Conservation (phyloP, 2,797 vertebrate species). For the Synaphobranchus kaupii region DNA sequence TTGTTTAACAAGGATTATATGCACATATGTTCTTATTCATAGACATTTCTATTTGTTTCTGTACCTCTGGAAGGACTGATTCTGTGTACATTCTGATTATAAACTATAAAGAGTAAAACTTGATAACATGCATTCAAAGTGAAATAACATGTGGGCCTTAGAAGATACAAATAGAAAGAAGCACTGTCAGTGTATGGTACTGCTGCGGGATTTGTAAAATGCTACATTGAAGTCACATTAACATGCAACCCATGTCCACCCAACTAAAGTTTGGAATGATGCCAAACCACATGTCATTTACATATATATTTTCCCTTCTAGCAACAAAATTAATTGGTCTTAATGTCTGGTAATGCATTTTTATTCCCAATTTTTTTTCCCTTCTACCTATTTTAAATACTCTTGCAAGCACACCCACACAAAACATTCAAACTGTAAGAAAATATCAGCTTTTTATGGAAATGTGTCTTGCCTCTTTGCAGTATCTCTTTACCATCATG, state of each 20-base stretch:
- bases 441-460: constrained; percentile 61
- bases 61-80: not conserved
- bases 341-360: constrained; percentile 55
- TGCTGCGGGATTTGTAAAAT: constrained; percentile 25
- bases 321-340: constrained; percentile 50
- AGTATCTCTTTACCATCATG: constrained; percentile 42
- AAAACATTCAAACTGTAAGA: constrained; percentile 58
- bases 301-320: constrained; percentile 56
- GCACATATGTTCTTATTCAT: not conserved
- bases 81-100: not conserved
- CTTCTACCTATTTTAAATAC: constrained; percentile 54
- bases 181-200: not conserved
- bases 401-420: constrained; percentile 49
- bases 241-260: constrained; percentile 29
- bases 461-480: constrained; percentile 47
- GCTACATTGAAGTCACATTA: constrained; percentile 25
- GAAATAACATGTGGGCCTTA: not conserved
- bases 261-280: constrained; percentile 47
- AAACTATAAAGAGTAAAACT: not conserved
- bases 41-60: not conserved
- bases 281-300: constrained; percentile 49
- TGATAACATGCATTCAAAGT: not conserved
- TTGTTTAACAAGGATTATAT: not conserved
- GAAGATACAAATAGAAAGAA: not conserved
- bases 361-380: constrained; percentile 37